phyloP scores from a whole-genome alignment of 2,888 invertebrate species.

The Drosophila anomalata region DNA sequence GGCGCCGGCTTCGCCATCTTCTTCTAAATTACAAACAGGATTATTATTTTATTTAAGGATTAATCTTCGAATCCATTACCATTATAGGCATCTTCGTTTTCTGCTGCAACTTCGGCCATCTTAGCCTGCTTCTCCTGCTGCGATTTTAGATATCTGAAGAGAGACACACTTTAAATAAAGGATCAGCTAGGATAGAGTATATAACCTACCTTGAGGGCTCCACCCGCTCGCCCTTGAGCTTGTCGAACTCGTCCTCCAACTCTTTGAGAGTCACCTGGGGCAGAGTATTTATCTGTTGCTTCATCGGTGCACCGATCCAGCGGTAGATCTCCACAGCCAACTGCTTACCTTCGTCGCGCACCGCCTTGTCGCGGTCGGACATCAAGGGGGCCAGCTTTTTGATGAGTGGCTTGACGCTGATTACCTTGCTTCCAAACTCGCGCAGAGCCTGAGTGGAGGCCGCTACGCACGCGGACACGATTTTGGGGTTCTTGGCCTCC shows the following conservation, averaged over 20 bases:
- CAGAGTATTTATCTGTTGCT: constrained; percentile 92
- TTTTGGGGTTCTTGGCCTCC: constrained; percentile 98
- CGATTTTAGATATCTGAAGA: constrained; percentile 81
- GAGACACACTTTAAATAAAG: neutral
- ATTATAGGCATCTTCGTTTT: constrained; percentile 83
- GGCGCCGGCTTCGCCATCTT: constrained; percentile 83
- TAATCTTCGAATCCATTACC: constrained; percentile 63
- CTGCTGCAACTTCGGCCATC: constrained; percentile 81
- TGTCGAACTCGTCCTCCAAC: constrained; percentile 94
- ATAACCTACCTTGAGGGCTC: constrained; percentile 79
- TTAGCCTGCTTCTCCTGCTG: constrained; percentile 83
- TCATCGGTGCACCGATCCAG: constrained; percentile 93
- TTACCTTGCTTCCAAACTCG: constrained; percentile 96
- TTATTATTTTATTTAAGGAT: neutral
- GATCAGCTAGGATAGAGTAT: neutral
- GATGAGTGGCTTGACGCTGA: constrained; percentile 93
- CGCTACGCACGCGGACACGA: constrained; percentile 92
- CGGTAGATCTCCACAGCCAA: constrained; percentile 96
- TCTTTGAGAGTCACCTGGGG: constrained; percentile 96
- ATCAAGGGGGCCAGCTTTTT: constrained; percentile 93
- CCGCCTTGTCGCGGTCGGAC: constrained; percentile 95
- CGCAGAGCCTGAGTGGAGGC: constrained; percentile 91
- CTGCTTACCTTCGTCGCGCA: constrained; percentile 95
- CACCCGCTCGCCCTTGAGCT: constrained; percentile 84
- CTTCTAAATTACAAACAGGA: constrained; percentile 81